Evolutionary conservation across 2,888 invertebrate species (phyloP), one percentile per base, ranked within the genome.

Genomic region (Molorchus minor): DNA sequence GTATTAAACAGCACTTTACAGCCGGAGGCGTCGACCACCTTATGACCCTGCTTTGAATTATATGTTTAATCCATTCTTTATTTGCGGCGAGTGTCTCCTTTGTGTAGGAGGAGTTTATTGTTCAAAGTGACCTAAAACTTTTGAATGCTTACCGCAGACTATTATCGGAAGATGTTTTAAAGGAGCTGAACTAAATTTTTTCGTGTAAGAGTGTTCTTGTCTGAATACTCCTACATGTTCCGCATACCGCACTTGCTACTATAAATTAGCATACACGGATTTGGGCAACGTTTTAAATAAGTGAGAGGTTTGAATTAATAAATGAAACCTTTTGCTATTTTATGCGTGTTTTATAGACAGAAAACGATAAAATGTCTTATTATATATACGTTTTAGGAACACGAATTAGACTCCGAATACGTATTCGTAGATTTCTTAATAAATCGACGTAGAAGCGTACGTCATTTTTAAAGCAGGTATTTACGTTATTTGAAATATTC

Each of bases 21-120:
- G 60, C 65, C 64, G 43, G 61, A 62, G 62, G 65, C 68, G 47
- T 59, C 58, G 58, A 55, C 62, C 65, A 69, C 67, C 69, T 69
- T 52, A 59, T 62, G 65, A 65, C 69, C 62, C 58, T 46, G 51
- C 65, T 64, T 64, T 69, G 69, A 69, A 65, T 69, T 69, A 67
- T 69, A 69, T 62, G 65, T 69, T 67, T 65, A 69, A 69, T 69
- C 64, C 66, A 58, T 59, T 64, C 67, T 65, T 67, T 64, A 69
- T 69, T 69, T 69, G 67, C 64, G 61, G 66, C 64, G 61, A 58
- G 52, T 56, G 59, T 57, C 59, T 61, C 49, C 53, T 65, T 55
- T 55, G 67, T 60, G 71, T 71, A 58, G 71, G 71, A 53, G 71
- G 54, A 61, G 63, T 69, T 68, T 69, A 71, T 69, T 71, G 69